These are phyloP conservation scores for Leontocebus nigricollis DNA, from an alignment of 2,797 vertebrate species.

Conservation along the genomic window DNA sequence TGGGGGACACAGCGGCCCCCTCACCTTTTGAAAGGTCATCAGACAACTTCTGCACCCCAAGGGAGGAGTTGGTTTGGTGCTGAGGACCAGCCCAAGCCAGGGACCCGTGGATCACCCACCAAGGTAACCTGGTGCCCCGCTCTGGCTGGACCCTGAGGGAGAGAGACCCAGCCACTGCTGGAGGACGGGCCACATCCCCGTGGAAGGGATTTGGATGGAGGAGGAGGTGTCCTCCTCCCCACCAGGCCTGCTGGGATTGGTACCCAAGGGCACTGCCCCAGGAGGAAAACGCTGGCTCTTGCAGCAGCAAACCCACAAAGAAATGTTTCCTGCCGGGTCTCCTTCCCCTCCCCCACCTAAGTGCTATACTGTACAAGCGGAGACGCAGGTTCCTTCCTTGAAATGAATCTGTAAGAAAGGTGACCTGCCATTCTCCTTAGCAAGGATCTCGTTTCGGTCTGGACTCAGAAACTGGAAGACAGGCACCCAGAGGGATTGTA, in stretches of 20 bases:
- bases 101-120: background rate
- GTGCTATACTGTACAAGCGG: rapidly evolving
- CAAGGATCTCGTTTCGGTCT: background rate
- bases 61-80: background rate
- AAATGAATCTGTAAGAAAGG: background rate
- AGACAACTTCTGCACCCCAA: background rate
- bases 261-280: rapidly evolving
- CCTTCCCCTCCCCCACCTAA: background rate
- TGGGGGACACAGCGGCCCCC: conserved; percentile 68
- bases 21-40: conserved; percentile 63
- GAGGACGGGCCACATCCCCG: background rate
- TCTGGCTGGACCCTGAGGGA: background rate
- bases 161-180: background rate
- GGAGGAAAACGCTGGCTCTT: background rate
- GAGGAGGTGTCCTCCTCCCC: background rate
- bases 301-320: background rate
- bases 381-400: background rate
- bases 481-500: too few species aligned
- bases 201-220: too few species aligned
- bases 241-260: background rate
- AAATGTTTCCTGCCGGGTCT: rapidly evolving
- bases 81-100: background rate
- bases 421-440: background rate
- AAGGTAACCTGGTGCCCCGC: background rate
- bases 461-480: background rate